Evolutionary conservation across 2,797 vertebrate species (phyloP).

Genomic region (Hoplostethus mediterraneus): DNA sequence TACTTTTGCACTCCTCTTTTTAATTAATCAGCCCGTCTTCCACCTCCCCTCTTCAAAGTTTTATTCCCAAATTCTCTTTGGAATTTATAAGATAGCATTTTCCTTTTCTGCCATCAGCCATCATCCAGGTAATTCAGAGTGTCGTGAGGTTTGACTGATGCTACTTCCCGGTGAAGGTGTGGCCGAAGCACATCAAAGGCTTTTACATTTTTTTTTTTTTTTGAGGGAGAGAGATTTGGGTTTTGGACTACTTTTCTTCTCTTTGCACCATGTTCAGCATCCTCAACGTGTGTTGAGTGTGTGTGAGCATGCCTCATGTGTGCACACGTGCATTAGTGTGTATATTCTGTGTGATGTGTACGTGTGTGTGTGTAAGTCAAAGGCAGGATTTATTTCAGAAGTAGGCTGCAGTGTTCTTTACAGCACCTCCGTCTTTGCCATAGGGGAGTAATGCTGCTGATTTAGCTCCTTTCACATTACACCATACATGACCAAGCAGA

Average conservation of each 20-base stretch:
- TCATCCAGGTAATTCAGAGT: slow-evolving; percentile 21
- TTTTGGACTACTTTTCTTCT: neutral
- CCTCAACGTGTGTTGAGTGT: neutral
- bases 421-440: slow-evolving; percentile 50
- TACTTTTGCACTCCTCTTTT: slow-evolving; percentile 27
- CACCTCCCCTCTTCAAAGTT: slow-evolving; percentile 11
- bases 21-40: slow-evolving; percentile 34
- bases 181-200: slow-evolving; percentile 25
- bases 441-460: slow-evolving; percentile 69
- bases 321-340: neutral
- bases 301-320: neutral
- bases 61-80: slow-evolving; percentile 16
- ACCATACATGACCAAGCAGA: slow-evolving; percentile 76
- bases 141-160: slow-evolving; percentile 23
- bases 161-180: neutral
- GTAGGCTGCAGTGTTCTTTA: slow-evolving; percentile 57
- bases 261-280: neutral
- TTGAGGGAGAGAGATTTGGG: neutral
- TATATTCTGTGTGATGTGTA: slow-evolving; percentile 5
- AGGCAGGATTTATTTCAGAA: slow-evolving; percentile 40
- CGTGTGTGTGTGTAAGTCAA: slow-evolving; percentile 5
- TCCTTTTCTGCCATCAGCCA: neutral
- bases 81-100: slow-evolving; percentile 23
- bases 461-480: slow-evolving; percentile 73
- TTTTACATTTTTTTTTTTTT: slow-evolving; percentile 8